Base-by-base conservation (phyloP, 2,797 vertebrate species). In the Phrynocephalus vlangalii region DNA sequence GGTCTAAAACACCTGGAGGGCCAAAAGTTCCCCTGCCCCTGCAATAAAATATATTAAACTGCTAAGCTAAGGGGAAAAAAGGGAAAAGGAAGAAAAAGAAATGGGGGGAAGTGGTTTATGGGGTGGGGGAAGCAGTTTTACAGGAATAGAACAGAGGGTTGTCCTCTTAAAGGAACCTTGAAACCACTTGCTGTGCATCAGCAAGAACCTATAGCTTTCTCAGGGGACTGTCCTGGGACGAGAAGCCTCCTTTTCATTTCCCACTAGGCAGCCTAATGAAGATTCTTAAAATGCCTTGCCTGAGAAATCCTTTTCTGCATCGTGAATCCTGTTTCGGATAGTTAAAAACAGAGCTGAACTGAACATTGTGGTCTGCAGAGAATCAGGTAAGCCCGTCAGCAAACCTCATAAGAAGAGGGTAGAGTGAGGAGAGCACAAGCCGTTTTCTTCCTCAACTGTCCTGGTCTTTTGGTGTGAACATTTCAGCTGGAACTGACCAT, bases 131-230 rank as follows among this genome's bases (percentile, higher is more conserved):
- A 89, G 50, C 20, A 83, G 80, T 81, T 86, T 82, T 13, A 88
- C 75, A 89, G 15, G 5, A 71, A 90, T 24, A 88, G 44, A 33
- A 87, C 33, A 79, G 87, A 94, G 56, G 16, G 79, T 7, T 67
- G 52, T 86, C 86, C 44, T 71, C 66, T 52, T 67, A 75, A 82
- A 67, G 48, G 60, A 44, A 75, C 38, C 33, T 52, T 82, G 60
- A 87, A 82, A 75, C 26, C 71, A 50, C 38, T 73, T 83, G 50
- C 70, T 60, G 70, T 30, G 13, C 26, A 30, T 18, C 20, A 48
- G 44, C 28, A 33, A 85, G 44, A 5, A n/a, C 18, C 48, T 24
- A 6, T 2, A n/a, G 70, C 48, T 72, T 83, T 48, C 72, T 38
- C n/a, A 68, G 75, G 63, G 63, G 52, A 63, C 16, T 52, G 3